Base-by-base conservation (phyloP, 2,113 vertebrate species). In the Centropus unirufus region DNA sequence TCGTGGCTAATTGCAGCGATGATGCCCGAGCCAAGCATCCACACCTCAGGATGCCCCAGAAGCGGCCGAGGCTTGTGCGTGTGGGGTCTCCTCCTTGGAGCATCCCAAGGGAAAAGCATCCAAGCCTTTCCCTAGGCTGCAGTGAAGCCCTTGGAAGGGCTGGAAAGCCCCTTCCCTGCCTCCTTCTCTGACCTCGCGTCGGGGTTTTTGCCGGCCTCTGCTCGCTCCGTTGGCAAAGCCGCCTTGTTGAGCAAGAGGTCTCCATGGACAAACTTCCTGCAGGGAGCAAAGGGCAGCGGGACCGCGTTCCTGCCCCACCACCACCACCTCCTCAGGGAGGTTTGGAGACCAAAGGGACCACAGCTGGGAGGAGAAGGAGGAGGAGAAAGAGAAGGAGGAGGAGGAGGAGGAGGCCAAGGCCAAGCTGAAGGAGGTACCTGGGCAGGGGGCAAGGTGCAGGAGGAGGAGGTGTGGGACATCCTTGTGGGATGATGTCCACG, bases 211-310 rank as follows among this genome's bases (percentile, higher is more conserved):
- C 40, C 6, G 15, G 32, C 52, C 82, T 26, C 20, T 44, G 11
- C 30, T n/a, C 49, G 27, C 24, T 19, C 57, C 1, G 1, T 5
- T 87, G 91, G 91, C 87, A 82, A 78, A 92, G 77, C 54, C 0
- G 0, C 74, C 63, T 14, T 9, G 0, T 95, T 95, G 87, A 87
- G 94, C 91, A 96, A 95, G 89, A 96, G 76, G 80, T 79, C 79
- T 90, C 78, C 75, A 14, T 44, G 75, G 57, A 39, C 32, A 62
- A 69, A 88, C 91, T 91, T 91, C 83, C 95, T 3, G 62, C 57
- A 14, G 78, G 82, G 89, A 91, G 66, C 77, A 95, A 97, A 95
- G 95, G 94, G 95, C 96, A 55, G 55, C 3, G 0, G 73, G 52
- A 74, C 8, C 5, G 0, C 0, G 26, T 10, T 49, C 32, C 69